Conservation (phyloP, 1,140 invertebrate species). For the Cryptotermes secundus region DNA sequence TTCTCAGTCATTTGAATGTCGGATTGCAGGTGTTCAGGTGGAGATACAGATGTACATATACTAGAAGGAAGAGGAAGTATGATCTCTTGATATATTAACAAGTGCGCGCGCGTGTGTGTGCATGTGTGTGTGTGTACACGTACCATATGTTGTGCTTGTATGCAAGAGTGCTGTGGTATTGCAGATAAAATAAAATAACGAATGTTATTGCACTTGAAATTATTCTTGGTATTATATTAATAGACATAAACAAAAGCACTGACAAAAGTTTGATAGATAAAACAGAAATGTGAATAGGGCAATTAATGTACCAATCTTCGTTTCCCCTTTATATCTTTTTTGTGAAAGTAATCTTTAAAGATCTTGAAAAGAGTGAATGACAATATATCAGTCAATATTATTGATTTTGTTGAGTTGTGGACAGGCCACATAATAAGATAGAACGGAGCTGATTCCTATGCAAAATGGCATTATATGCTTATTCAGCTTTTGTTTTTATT, state of each 20-base stretch:
- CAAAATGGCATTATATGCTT: too few relatives aligned
- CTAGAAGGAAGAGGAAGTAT: neutral
- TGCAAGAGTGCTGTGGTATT: neutral
- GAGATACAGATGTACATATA: neutral
- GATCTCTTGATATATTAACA: neutral
- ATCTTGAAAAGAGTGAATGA: constrained; percentile 16
- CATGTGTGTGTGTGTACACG: neutral
- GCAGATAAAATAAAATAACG: neutral
- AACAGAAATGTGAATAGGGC: neutral
- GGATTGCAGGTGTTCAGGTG: neutral
- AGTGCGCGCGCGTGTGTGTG: neutral
- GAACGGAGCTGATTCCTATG: neutral
- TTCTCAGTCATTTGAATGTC: neutral
- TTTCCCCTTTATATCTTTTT: neutral
- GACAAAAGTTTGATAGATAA: constrained; percentile 5
- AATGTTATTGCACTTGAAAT: neutral
- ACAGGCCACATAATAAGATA: neutral
- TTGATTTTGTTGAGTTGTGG: neutral
- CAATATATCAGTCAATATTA: neutral
- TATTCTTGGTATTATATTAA: constrained; percentile 17
- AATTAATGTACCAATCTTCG: neutral
- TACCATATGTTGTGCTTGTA: neutral
- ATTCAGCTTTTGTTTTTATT: neutral
- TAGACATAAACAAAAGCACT: neutral
- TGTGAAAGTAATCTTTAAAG: neutral